Evolutionary conservation across 2,113 vertebrate genomes (phyloP).

Genomic region (Jaculus jaculus): DNA sequence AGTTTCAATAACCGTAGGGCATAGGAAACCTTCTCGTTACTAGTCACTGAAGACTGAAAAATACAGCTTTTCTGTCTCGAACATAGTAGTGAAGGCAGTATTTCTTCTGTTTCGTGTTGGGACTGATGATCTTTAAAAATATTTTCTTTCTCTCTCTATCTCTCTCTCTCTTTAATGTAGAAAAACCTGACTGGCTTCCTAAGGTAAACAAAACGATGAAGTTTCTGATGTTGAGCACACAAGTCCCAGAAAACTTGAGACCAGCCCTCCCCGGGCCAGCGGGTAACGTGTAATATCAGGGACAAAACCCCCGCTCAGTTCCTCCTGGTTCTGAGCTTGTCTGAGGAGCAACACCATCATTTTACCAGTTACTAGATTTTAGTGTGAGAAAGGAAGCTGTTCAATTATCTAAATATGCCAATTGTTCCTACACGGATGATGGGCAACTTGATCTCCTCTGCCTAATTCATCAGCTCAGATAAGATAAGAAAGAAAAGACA

Average conservation of each 20-base stretch:
- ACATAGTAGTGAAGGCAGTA: neutral
- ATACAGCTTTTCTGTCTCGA: neutral
- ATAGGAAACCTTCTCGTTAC: neutral
- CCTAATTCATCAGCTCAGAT: slow-evolving; percentile 90
- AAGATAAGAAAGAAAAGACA: slow-evolving; percentile 88
- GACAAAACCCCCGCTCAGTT: slow-evolving; percentile 31
- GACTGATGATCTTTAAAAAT: neutral
- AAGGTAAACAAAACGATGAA: slow-evolving; percentile 20
- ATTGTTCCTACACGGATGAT: slow-evolving; percentile 90
- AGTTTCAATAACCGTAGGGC: neutral
- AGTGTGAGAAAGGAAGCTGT: slow-evolving; percentile 88
- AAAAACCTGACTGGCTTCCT: slow-evolving; percentile 11
- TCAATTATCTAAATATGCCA: slow-evolving; percentile 91
- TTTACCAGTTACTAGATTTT: slow-evolving; percentile 90
- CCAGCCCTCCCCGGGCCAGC: neutral
- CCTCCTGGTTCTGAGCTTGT: slow-evolving; percentile 77
- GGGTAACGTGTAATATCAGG: neutral
- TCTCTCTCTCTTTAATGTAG: slow-evolving; percentile 3
- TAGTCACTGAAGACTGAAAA: neutral
- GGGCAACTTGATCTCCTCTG: slow-evolving; percentile 90
- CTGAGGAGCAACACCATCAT: slow-evolving; percentile 78
- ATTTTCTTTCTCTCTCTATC: too few relatives aligned
- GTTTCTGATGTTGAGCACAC: slow-evolving; percentile 14
- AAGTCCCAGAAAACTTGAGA: slow-evolving; percentile 26
- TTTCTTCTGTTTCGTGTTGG: slow-evolving; percentile 4